These are phyloP conservation scores for Miltochrista miniata DNA, from an alignment of 2,888 invertebrate species.

Conservation along the genomic window DNA sequence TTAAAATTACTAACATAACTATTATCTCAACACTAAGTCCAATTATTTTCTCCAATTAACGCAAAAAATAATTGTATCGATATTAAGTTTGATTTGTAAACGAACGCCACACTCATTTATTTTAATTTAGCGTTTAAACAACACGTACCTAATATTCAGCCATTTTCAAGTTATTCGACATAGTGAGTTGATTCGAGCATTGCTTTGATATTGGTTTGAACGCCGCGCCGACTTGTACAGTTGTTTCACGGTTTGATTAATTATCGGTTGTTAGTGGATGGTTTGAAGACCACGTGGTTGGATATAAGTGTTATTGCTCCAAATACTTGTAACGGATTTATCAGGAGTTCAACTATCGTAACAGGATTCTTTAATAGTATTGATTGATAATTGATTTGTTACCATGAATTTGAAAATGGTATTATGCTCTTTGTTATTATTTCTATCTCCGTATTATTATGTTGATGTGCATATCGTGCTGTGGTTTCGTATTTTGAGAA, in stretches of 20 bases:
- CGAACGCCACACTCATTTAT: neutral
- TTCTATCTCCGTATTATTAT: no score
- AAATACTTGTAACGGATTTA: constrained; percentile 9
- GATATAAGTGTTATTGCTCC: constrained; percentile 9
- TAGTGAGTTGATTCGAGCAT: constrained; percentile 9
- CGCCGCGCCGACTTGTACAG: neutral
- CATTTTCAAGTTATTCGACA: constrained; percentile 2
- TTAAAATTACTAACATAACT: no score
- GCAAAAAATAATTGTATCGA: neutral
- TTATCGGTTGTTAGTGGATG: constrained; percentile 11
- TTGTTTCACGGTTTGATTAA: constrained; percentile 14
- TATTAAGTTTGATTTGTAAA: neutral
- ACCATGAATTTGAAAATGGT: neutral
- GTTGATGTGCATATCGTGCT: no score
- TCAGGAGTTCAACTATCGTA: constrained; percentile 4
- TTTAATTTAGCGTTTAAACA: neutral
- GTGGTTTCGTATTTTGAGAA: no score
- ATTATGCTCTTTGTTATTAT: no score
- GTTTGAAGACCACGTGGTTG: neutral
- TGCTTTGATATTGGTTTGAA: constrained; percentile 10
- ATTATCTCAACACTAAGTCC: no score
- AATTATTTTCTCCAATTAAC: no score
- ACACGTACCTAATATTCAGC: neutral
- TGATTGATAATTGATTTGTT: constrained; percentile 6
- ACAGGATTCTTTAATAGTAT: constrained; percentile 5